A percentile compares a stretch with the other conserved stretches of the same genome.
Conservation (phyloP, 2,797 vertebrate genomes). For the Eupleurogrammus muticus region DNA sequence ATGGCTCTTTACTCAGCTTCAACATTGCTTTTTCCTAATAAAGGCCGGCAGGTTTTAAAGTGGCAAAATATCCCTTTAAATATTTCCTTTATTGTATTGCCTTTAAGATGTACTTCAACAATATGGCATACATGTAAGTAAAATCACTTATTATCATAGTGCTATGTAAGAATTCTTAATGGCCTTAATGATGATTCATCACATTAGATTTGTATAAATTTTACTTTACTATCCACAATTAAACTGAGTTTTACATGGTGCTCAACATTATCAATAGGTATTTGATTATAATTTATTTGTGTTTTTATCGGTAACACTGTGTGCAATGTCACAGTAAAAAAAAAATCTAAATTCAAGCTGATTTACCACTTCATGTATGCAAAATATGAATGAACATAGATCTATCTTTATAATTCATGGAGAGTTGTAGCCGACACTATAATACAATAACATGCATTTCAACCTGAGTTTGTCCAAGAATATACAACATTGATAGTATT, state of each 20-base stretch:
- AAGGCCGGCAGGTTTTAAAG: no score
- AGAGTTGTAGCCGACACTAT: constrained; percentile 30
- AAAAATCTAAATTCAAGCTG: constrained; percentile 4
- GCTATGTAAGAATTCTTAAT: constrained; percentile 19
- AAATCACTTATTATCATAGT: neutral
- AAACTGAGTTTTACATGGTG: neutral
- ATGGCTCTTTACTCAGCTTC: no score
- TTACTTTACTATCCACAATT: neutral
- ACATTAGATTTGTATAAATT: constrained; percentile 10
- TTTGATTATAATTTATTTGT: constrained; percentile 4
- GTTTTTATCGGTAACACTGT: constrained; percentile 1
- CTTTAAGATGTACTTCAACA: neutral
- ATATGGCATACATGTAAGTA: neutral
- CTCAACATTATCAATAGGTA: neutral
- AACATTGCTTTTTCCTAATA: no score
- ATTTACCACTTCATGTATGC: neutral
- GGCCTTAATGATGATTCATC: constrained; percentile 26
- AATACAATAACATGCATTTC: constrained; percentile 67
- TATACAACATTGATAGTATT: constrained; percentile 47
- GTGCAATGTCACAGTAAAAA: constrained; percentile 3
- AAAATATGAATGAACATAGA: constrained; percentile 30
- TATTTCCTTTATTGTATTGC: no score
- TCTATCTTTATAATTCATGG: constrained; percentile 30
- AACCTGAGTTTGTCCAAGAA: constrained; percentile 77
- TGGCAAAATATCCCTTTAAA: no score